Conservation (phyloP, 2,797 vertebrate genomes). For the Pseudomugil tenellus region DNA sequence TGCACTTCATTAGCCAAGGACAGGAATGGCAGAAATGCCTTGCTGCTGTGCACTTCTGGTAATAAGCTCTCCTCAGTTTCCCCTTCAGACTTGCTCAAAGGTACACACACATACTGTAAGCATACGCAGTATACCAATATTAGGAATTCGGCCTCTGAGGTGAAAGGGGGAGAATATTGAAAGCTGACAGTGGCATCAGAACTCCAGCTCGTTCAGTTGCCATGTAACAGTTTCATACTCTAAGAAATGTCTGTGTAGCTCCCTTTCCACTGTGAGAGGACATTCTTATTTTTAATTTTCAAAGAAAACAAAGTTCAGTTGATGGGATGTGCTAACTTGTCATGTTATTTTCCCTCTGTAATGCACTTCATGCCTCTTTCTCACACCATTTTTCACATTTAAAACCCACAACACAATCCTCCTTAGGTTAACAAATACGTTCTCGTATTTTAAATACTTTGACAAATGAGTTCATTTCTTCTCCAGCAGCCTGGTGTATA, state of each 20-base stretch:
- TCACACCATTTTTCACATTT: background rate
- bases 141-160: constrained; percentile 40
- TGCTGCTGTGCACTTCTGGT: constrained; percentile 52
- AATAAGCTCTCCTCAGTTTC: constrained; percentile 52
- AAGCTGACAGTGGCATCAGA: constrained; percentile 41
- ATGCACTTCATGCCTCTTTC: background rate
- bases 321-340: constrained; percentile 13
- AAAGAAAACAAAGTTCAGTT: constrained; percentile 22
- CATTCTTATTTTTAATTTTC: constrained; percentile 53
- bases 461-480: background rate
- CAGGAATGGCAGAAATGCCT: constrained; percentile 59
- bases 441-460: background rate
- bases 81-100: constrained; percentile 13
- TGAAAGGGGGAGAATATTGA: constrained; percentile 10
- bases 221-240: constrained; percentile 10
- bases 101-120: background rate
- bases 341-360: background rate
- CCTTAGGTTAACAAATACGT: background rate
- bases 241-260: constrained; percentile 24
- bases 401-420: background rate
- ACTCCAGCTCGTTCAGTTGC: constrained; percentile 38
- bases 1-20: constrained; percentile 63
- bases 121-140: constrained; percentile 1
- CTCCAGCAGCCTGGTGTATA: background rate
- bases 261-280: constrained; percentile 36